Base-by-base conservation (phyloP, 1,140 invertebrate genomes). In the Pantala flavescens region DNA sequence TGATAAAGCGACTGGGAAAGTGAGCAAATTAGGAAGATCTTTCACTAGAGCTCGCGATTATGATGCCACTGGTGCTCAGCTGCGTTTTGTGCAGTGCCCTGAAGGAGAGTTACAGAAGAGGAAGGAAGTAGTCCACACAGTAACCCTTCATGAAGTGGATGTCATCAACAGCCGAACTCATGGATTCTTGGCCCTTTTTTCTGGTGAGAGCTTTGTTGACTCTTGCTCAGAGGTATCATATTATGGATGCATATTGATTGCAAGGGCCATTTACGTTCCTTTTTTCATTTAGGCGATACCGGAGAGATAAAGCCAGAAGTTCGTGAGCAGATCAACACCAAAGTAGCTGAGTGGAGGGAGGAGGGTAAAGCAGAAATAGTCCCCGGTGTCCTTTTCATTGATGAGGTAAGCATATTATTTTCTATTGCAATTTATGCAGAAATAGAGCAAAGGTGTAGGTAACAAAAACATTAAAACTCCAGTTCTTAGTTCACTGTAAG, bases 311-410 rank as follows among this genome's bases (percentile, higher is more conserved):
- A 99, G 81, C 85, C 92, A 0, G 98, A 99, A 86, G 94, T 99
- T 0, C 86, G 98, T 43, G 97, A 99, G 80, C 97, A 99, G 84
- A 99, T 99, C 78, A 98, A 99, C 81, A 88, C 90, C n/a, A 99
- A 99, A 84, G 94, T 98, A 10, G 91, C 93, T 0, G 98, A 99
- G 84, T 99, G 98, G 98, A 86, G 96, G 72, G 98, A 99, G 84
- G 98, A 99, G 83, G 97, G 97, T 0, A 99, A 99, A 82, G 97
- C 98, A 0, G 96, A 98, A 84, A 98, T 99, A 78, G 94, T 98
- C 77, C 97, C 97, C 0, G 97, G 97, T 0, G 97, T 97, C 16
- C 83, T 96, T 0, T 96, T 97, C 78, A 92, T 96, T 78, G 94
- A 97, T 79, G 94, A 96, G 84, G 90, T 91, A 73, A 79, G 72